These are phyloP conservation scores for Drosophila peninsularis DNA, from an alignment of 2,888 invertebrate genomes.

Conservation along the genomic window DNA sequence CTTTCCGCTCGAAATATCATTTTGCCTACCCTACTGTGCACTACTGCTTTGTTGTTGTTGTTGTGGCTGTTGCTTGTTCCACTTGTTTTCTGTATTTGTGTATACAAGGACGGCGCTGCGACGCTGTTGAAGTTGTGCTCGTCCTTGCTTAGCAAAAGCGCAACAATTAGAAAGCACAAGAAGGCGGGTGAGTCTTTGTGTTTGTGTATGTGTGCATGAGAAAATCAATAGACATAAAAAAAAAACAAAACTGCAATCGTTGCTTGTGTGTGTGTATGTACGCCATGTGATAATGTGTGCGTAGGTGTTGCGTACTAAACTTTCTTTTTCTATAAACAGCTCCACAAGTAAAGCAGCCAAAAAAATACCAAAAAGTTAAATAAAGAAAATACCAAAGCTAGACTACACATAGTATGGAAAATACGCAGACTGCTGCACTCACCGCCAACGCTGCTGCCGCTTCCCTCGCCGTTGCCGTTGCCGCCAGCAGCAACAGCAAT, in stretches of 20 bases:
- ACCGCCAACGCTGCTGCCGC: conserved; percentile 22
- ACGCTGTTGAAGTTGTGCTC: conserved; percentile 42
- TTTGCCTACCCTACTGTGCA: conserved; percentile 1
- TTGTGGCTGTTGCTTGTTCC: conserved; percentile 19
- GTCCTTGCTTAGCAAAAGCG: conserved; percentile 63
- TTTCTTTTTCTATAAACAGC: conserved; percentile 73
- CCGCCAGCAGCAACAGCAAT: conserved; percentile 6
- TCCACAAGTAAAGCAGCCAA: conserved; percentile 26
- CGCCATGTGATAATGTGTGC: conserved; percentile 19
- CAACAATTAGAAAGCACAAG: conserved; percentile 74
- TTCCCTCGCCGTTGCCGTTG: conserved; percentile 11
- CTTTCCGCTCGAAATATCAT: conserved; percentile 2
- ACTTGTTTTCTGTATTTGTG: conserved; percentile 35
- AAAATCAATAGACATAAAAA: conserved; percentile 2
- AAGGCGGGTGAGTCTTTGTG: conserved; percentile 53
- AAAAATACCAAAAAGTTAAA: conserved; percentile 49
- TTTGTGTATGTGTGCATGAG: conserved; percentile 21
- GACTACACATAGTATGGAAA: conserved; percentile 64
- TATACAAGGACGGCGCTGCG: conserved; percentile 53
- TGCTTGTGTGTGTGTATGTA: conserved; percentile 21
- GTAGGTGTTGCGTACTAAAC: conserved; percentile 65
- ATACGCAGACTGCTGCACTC: conserved; percentile 59
- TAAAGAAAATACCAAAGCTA: conserved; percentile 38
- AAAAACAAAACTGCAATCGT: conserved; percentile 14
- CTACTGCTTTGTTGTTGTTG: conserved; percentile 15